Evolutionary conservation across 2,797 vertebrate species (phyloP), one percentile per base, ranked within the genome.

Genomic region (Crenichthys baileyi): DNA sequence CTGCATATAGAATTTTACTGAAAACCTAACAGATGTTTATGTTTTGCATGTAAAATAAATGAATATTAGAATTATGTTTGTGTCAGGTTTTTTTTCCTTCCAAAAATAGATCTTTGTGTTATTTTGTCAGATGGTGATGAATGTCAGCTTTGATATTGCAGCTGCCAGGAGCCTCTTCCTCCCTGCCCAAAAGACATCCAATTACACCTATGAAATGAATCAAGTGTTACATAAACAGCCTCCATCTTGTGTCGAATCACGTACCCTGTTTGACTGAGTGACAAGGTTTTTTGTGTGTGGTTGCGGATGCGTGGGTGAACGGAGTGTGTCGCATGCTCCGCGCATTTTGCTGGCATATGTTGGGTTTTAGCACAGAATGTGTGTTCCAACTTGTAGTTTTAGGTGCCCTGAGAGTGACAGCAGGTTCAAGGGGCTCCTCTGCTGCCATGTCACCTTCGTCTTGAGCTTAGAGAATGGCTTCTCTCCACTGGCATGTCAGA

Each of bases 161-260:
- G 4, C n/a, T 53, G 72, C 75, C 67, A 60, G 77, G 70, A 87
- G 50, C 65, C 31, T 87, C 78, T 65, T 79, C 80, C 80, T 26
- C 56, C 71, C 70, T 24, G 83, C 83, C 80, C 80, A 79, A 87
- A 85, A 60, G 81, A 86, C 82, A 85, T 78, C 79, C 83, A 90
- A 90, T 90, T 91, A 91, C 85, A 89, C 89, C 87, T 90, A 80
- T 90, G 86, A 88, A 88, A 91, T 71, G 73, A 93, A 82, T 89
- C 77, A 77, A 78, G 77, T 80, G 84, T 93, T 91, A 74, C 71
- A 16, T 84, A 88, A 92, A 83, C 76, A 22, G 77, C 79, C 83
- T 90, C 86, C 89, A 83, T 87, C 89, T 83, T 72, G 60, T 80
- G 82, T 86, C 81, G 82, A 70, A 87, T 89, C 81, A 80, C 89